Evolutionary conservation across 2,888 invertebrate genomes (phyloP), one percentile per base, ranked within the genome.

Genomic region (Eristalis arbustorum): DNA sequence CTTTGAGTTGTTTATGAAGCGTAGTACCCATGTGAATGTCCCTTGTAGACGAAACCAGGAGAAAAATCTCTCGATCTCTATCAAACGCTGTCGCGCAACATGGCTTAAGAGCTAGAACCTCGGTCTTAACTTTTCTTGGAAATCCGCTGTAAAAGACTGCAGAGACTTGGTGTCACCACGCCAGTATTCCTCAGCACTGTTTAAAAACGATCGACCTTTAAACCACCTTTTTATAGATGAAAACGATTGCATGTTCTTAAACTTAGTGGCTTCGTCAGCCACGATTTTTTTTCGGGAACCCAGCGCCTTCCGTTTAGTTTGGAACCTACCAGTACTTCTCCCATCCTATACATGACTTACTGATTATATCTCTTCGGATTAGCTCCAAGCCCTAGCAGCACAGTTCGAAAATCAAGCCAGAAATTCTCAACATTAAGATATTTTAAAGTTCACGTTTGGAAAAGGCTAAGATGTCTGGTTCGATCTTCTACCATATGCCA

Each of bases 301-400:
- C 25, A 25, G 25, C 25, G 25, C 25, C 25, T 2, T 25, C 3
- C 25, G 3, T 25, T 25, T 25, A 25, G 25, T 25, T 25, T 25
- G 25, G 25, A 25, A 25, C 25, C 25, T 25, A 2, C 25, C 3
- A 25, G 25, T 25, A 25, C 25, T 25, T 25, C n/a, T n/a, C n/a
- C n/a, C n/a, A 1, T 2, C 25, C 25, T 25, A 25, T 25, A 3
- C 25, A 25, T 25, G 1, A 25, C 25, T 1, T 25, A 90, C 28
- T 88, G 84, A 76, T 84, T 83, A 23, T 28, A 64, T 23, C 74
- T n/a, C n/a, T n/a, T n/a, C n/a, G n/a, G n/a, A n/a, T n/a, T n/a
- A n/a, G 75, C 22, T 14, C 25, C 73, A 18, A 78, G 18, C 88
- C 84, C 84, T 11, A 49, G 62, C 18, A 88, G 64, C 14, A 83